Base-by-base conservation (phyloP, 2,797 vertebrate genomes). In the Erithacus rubecula region DNA sequence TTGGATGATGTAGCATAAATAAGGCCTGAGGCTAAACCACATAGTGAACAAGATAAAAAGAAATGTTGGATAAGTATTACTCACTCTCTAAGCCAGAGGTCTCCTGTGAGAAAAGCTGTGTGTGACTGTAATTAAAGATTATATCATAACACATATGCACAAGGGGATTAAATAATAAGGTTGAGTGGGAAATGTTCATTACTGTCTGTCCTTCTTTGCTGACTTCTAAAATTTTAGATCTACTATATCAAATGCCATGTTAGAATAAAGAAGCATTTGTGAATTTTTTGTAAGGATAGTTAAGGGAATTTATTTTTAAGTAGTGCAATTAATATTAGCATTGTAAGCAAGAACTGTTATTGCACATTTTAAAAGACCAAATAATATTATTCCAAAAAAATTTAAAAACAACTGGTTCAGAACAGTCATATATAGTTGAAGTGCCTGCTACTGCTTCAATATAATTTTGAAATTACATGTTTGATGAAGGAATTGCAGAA, bases 31-130 rank as follows among this genome's bases (percentile, higher is more conserved):
- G 88, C 65, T 93, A 96, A 96, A 82, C 58, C 91, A 97, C 97
- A 94, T 95, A 97, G 97, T 94, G 97, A 97, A 96, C 87, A 85
- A 55, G 81, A 95, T 95, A 75, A 93, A 95, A 95, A 89, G 89
- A 94, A 85, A 78, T 55, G 51, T 43, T 77, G 78, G 56, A 41
- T 89, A 91, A 62, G 62, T 71, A 44, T 60, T 79, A 67, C 82
- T 91, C 76, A 62, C 21, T 77, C 29, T 77, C 15, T 46, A 82
- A 92, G 52, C 23, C 75, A 92, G 63, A 90, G 83, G 34, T 91
- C 23, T 95, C 34, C 79, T 46, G 27, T 44, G 94, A 80, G 34
- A 80, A 92, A 95, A 94, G 55, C 49, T 80, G 3, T 58, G 30
- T 87, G 30, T 30, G 67, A 53, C 9, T 79, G 34, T 79, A 93